Evolutionary conservation across 2,797 vertebrate genomes (phyloP).

Genomic region (Zenarchopterus dispar): DNA sequence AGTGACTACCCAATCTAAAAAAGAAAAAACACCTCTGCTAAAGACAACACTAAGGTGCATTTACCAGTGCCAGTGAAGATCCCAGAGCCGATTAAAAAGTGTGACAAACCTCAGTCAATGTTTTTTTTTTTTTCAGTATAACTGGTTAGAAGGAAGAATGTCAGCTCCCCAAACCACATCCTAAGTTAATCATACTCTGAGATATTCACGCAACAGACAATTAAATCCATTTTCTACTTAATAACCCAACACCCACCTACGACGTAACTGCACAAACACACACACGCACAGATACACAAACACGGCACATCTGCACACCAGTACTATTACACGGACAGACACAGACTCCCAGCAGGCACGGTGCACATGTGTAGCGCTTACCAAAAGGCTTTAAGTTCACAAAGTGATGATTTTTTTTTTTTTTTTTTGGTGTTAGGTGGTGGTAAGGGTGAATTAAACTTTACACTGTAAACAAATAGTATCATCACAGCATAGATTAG

Average conservation of each 20-base stretch:
- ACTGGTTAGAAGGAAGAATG: conserved; percentile 35
- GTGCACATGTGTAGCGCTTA: conserved; percentile 34
- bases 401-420: conserved; percentile 14
- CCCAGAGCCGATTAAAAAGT: conserved; percentile 66
- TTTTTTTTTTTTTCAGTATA: conserved; percentile 15
- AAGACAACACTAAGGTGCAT: conserved; percentile 39
- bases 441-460: not conserved
- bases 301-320: conserved; percentile 25
- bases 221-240: conserved; percentile 46
- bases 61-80: conserved; percentile 34
- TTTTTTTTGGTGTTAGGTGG: too few species aligned
- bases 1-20: not conserved
- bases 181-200: conserved; percentile 49
- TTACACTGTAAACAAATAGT: conserved; percentile 16
- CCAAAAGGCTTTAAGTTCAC: conserved; percentile 34
- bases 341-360: conserved; percentile 48
- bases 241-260: conserved; percentile 14
- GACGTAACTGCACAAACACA: conserved; percentile 3
- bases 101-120: conserved; percentile 46
- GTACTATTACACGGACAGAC: conserved; percentile 39
- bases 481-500: conserved; percentile 34
- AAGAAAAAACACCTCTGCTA: conserved; percentile 5
- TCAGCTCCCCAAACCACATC: conserved; percentile 32
- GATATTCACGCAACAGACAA: conserved; percentile 59
- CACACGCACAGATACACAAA: conserved; percentile 5